Conservation (phyloP, 2,797 vertebrate species). For the Melanotaenia maccullochi region DNA sequence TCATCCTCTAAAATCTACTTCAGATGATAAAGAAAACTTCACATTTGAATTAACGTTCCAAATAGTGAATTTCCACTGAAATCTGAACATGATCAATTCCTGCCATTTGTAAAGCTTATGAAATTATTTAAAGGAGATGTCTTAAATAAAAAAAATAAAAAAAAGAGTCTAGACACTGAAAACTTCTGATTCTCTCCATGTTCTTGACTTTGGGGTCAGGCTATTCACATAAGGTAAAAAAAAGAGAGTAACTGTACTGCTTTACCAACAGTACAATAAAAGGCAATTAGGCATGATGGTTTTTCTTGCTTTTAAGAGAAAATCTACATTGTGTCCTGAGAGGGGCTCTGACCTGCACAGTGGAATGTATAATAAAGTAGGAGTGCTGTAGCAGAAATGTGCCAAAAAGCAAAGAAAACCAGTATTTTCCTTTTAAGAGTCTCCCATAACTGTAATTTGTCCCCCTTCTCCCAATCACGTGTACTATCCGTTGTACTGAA, state of each 20-base stretch:
- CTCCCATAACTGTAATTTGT: background rate
- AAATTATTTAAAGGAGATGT: constrained; percentile 26
- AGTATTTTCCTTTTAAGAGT: constrained; percentile 46
- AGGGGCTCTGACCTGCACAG: constrained; percentile 10
- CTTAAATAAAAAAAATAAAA: constrained; percentile 33
- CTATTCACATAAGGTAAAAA: background rate
- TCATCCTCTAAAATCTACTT: constrained; percentile 6
- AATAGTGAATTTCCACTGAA: background rate
- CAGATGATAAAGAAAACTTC: background rate
- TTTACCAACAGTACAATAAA: background rate
- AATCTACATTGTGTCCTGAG: background rate
- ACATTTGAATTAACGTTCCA: background rate
- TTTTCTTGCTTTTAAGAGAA: background rate
- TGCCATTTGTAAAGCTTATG: background rate
- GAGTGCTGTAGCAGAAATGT: constrained; percentile 41
- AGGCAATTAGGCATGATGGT: background rate
- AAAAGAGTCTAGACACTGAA: background rate
- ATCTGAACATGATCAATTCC: background rate
- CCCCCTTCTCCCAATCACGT: constrained; percentile 20
- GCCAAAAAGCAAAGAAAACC: constrained; percentile 55
- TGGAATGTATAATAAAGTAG: constrained; percentile 47
- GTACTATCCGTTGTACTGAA: constrained; percentile 9
- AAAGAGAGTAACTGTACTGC: background rate
- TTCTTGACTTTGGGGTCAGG: background rate
- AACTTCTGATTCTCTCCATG: background rate